Conservation (phyloP, 2,113 vertebrate genomes). For the Hippocampus zosterae region DNA sequence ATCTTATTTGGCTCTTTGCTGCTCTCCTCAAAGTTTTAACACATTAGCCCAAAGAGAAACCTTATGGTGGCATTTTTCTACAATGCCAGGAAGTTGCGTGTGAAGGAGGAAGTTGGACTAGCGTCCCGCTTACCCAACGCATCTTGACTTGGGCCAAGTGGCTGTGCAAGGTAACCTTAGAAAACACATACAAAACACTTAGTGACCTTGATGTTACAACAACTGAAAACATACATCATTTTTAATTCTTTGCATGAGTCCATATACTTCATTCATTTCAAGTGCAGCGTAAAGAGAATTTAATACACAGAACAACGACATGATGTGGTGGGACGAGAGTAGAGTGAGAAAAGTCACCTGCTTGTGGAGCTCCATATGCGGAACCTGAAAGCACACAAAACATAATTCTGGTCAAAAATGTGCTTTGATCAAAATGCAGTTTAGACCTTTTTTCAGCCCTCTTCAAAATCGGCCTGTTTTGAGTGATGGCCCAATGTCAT, state of each 20-base stretch:
- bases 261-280: background rate
- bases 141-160: conserved; percentile 46
- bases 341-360: conserved; percentile 41
- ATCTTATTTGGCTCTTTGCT: background rate
- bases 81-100: background rate
- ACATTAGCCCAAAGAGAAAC: background rate
- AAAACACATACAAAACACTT: conserved; percentile 15
- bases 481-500: too few relatives aligned
- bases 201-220: background rate
- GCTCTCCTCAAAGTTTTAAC: background rate
- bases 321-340: background rate
- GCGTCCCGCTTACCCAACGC: conserved; percentile 43
- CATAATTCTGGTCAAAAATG: background rate
- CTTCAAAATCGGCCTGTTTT: too few relatives aligned
- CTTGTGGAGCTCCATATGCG: conserved; percentile 50
- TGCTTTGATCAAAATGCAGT: too few relatives aligned
- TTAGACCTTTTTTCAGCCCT: too few relatives aligned
- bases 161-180: conserved; percentile 52
- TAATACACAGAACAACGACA: background rate
- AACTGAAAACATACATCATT: background rate
- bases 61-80: background rate
- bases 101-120: conserved; percentile 4
- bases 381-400: conserved; percentile 40
- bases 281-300: background rate
- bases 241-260: background rate